These are phyloP conservation scores for Papilio elwesi DNA, from an alignment of 2,888 invertebrate genomes.

Conservation along the genomic window DNA sequence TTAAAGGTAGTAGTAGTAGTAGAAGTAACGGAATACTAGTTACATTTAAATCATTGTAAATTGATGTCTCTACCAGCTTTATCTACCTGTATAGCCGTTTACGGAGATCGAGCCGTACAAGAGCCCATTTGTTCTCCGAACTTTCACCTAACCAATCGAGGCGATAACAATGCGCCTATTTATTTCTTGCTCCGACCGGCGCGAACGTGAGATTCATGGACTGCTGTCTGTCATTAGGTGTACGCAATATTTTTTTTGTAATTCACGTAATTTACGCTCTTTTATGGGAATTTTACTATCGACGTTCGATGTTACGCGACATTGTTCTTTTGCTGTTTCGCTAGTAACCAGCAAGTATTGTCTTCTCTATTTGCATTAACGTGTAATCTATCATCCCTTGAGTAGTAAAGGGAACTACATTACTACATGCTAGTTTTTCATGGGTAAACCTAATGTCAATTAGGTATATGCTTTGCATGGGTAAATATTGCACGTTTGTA, in stretches of 20 bases:
- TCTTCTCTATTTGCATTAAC: background rate
- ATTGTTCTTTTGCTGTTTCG: background rate
- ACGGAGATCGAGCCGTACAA: conserved; percentile 47
- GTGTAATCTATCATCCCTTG: background rate
- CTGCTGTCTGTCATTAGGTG: conserved; percentile 53
- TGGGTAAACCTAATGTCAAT: too few relatives aligned
- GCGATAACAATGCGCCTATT: conserved; percentile 57
- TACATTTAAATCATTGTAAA: conserved; percentile 10
- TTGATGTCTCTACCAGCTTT: conserved; percentile 15
- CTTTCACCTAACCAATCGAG: conserved; percentile 76
- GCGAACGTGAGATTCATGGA: conserved; percentile 62
- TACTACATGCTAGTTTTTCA: too few relatives aligned
- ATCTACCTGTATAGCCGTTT: conserved; percentile 44
- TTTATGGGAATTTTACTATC: conserved; percentile 51
- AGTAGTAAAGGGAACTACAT: too few relatives aligned
- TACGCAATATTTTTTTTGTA: conserved; percentile 44
- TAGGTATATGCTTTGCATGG: too few relatives aligned
- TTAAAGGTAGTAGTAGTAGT: too few relatives aligned
- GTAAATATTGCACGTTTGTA: too few relatives aligned
- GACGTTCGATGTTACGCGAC: conserved; percentile 41
- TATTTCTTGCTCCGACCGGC: conserved; percentile 49
- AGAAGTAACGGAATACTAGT: conserved; percentile 1
- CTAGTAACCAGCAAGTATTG: background rate
- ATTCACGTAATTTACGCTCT: conserved; percentile 42
- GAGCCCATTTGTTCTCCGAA: conserved; percentile 55